phyloP scores from a whole-genome alignment of 2,888 invertebrate genomes.

The Ashinkailepas kermadecensis region DNA sequence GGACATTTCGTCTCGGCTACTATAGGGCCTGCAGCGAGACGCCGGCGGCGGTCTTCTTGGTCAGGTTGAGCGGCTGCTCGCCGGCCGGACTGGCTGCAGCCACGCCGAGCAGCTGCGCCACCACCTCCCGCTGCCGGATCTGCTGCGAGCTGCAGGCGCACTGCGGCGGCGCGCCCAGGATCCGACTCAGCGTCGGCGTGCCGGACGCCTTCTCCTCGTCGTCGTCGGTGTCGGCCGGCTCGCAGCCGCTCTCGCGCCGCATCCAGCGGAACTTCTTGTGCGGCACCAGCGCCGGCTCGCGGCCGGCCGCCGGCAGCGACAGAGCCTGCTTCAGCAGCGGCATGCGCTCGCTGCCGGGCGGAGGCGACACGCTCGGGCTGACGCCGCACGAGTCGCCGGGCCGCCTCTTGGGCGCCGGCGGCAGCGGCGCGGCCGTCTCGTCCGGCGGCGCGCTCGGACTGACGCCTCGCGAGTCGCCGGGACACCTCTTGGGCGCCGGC shows the following conservation, averaged over 20 bases:
- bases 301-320: constrained; percentile 71
- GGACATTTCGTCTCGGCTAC: not conserved
- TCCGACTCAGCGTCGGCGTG: constrained; percentile 40
- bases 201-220: constrained; percentile 36
- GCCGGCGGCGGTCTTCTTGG: constrained; percentile 57
- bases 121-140: constrained; percentile 25
- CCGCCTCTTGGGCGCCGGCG: constrained; percentile 24
- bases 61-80: constrained; percentile 72
- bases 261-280: constrained; percentile 79
- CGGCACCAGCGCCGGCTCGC: constrained; percentile 92
- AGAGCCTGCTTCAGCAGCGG: constrained; percentile 85
- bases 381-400: constrained; percentile 39
- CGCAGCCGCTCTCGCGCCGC: constrained; percentile 46
- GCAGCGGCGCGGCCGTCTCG: not conserved
- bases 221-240: constrained; percentile 24
- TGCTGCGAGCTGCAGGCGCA: constrained; percentile 29
- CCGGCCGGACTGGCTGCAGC: not conserved
- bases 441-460: constrained; percentile 24
- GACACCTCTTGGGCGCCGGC: not conserved
- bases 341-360: constrained; percentile 57
- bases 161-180: constrained; percentile 30
- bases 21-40: not conserved
- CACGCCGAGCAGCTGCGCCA: constrained; percentile 14
- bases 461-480: constrained; percentile 2
- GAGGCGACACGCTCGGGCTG: not conserved